A percentile compares a stretch with the other conserved stretches of the same genome.
Evolutionary conservation across 2,888 invertebrate genomes (phyloP).

Genomic region (Synanthedon tipuliformis): DNA sequence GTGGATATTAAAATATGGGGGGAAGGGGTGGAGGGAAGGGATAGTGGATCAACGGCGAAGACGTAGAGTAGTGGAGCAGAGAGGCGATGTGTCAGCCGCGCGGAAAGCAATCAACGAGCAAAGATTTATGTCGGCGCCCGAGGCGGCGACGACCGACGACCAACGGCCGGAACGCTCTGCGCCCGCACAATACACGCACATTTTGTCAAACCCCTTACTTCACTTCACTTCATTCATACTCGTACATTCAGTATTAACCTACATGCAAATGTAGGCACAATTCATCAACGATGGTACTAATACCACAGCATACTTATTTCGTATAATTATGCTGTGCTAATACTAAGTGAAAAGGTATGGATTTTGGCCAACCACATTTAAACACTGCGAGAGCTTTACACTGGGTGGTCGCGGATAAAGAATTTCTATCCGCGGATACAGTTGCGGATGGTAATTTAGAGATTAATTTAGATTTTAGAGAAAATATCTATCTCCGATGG

Average conservation of each 20-base stretch:
- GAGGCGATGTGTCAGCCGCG: slow-evolving; percentile 7
- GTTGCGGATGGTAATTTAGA: too few species aligned
- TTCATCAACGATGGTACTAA: too few species aligned
- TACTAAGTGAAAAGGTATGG: too few species aligned
- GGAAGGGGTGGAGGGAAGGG: slow-evolving; percentile 21
- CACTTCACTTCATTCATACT: slow-evolving; percentile 1
- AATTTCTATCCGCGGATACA: too few species aligned
- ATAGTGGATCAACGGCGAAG: not conserved
- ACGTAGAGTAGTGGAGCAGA: slow-evolving; percentile 5
- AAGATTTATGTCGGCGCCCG: slow-evolving; percentile 43
- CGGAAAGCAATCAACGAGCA: slow-evolving; percentile 49
- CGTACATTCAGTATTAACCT: too few species aligned
- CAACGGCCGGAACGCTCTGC: slow-evolving; percentile 10
- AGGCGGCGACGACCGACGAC: slow-evolving; percentile 12
- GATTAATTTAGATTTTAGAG: too few species aligned
- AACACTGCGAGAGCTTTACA: not conserved
- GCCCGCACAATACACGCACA: slow-evolving; percentile 15
- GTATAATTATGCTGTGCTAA: too few species aligned
- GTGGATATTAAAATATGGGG: slow-evolving; percentile 34
- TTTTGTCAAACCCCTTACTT: slow-evolving; percentile 18
- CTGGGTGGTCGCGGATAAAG: too few species aligned
- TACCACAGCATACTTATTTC: too few species aligned
- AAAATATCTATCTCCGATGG: too few species aligned
- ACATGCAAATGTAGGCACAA: too few species aligned
- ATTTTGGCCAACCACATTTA: not conserved